Base-by-base conservation (phyloP, 2,888 invertebrate genomes). In the Phorcus lineatus region DNA sequence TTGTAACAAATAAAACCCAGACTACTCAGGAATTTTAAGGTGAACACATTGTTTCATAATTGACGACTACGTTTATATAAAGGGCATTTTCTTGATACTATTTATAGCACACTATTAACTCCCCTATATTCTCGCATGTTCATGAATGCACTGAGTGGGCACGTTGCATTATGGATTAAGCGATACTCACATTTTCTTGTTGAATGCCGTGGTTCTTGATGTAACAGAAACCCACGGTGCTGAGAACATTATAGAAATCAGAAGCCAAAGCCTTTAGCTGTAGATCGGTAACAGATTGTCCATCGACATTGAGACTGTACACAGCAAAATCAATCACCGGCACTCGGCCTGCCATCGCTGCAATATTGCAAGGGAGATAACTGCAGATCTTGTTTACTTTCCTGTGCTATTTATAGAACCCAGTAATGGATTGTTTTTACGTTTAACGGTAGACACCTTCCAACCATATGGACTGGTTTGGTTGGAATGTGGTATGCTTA, bases 171-270 rank as follows among this genome's bases (percentile, higher is more conserved):
- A 6, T 57, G 6, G 62, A 7, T 13, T 24, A 24, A 62, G 28
- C 16, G 28, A 2, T 22, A 62, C 62, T 28, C 28, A 62, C 70
- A n/a, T 53, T 16, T 3, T 40, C 40, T 53, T 77, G 80, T 22
- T 24, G 36, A 22, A 80, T 54, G n/a, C 80, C 80, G 55, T 80
- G 70, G 28, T 80, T 80, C 54, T 76, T 80, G 22, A 77, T 36
- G 57, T 80, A 80, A 40, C 76, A 80, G 36, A 80, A 80, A 47
- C 80, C 80, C 2, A 53, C 53, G 3, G 47, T 77, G n/a, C 54
- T 52, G 3, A 80, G 70, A 2, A 70, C 77, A 16, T 80, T 40
- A 67, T 77, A 62, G 24, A 80, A 53, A 24, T 62, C 36, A 11
- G 24, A 22, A 17, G 76, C 80, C n/a, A 80, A 31, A 19, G 31